Conservation (phyloP, 1,140 invertebrate genomes). For the Lucilia sericata region DNA sequence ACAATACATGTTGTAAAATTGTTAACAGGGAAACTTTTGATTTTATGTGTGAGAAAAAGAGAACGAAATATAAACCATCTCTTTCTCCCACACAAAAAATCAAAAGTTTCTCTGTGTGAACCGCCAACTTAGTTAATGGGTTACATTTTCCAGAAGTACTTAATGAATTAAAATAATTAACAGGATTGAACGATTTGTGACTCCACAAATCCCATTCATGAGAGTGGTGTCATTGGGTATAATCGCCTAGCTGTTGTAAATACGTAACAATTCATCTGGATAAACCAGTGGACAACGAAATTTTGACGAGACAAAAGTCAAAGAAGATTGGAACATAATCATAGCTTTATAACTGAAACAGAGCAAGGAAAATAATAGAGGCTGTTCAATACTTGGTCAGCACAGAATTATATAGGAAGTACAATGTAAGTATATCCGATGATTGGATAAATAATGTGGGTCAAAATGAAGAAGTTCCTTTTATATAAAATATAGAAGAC, state of each 20-base stretch:
- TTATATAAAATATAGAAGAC: not conserved
- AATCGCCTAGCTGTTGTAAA: not conserved
- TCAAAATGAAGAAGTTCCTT: slow-evolving; percentile 22
- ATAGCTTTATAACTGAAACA: slow-evolving; percentile 37
- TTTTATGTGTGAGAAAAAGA: too few species aligned
- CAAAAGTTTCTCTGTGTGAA: too few species aligned
- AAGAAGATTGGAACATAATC: slow-evolving; percentile 31
- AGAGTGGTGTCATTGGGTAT: slow-evolving; percentile 26
- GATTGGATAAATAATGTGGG: not conserved
- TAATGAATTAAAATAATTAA: not conserved
- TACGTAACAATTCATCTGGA: not conserved
- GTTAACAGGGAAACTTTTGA: slow-evolving; percentile 3
- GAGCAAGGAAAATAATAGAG: slow-evolving; percentile 35
- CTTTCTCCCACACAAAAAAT: too few species aligned
- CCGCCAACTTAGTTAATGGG: slow-evolving; percentile 1
- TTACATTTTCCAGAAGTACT: slow-evolving; percentile 11
- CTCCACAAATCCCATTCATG: slow-evolving; percentile 37
- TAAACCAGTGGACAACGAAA: slow-evolving; percentile 12
- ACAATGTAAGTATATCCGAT: not conserved
- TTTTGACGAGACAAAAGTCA: slow-evolving; percentile 34
- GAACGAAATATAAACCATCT: too few species aligned
- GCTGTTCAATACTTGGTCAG: slow-evolving; percentile 3
- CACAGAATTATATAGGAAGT: slow-evolving; percentile 43
- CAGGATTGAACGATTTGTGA: slow-evolving; percentile 31
- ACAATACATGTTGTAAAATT: slow-evolving; percentile 33